These are phyloP conservation scores for Anagyrus pseudococci DNA, from an alignment of 2,888 invertebrate genomes.

Conservation along the genomic window DNA sequence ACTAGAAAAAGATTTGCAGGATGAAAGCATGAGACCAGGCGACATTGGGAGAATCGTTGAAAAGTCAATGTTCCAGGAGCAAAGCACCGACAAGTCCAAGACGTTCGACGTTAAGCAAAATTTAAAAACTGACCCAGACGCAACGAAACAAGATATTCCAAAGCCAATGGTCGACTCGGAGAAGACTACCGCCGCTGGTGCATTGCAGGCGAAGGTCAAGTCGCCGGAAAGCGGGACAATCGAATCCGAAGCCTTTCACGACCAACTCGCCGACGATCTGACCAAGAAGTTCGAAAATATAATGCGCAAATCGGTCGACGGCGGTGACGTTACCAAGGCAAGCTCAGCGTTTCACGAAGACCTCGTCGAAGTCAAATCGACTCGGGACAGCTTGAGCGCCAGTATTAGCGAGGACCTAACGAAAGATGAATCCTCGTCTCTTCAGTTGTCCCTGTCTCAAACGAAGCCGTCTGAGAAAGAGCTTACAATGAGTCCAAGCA, in stretches of 20 bases:
- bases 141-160: not conserved
- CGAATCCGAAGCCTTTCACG: constrained; percentile 48
- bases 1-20: constrained; percentile 47
- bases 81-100: constrained; percentile 43
- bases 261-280: constrained; percentile 53
- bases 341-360: constrained; percentile 43
- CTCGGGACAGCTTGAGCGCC: constrained; percentile 50
- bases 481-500: constrained; percentile 55
- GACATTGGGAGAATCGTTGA: constrained; percentile 42
- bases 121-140: constrained; percentile 28
- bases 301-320: constrained; percentile 41
- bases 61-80: constrained; percentile 43
- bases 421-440: constrained; percentile 54
- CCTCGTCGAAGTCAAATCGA: constrained; percentile 44
- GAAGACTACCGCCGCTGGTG: not conserved
- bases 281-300: constrained; percentile 53
- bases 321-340: constrained; percentile 26
- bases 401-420: constrained; percentile 52
- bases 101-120: constrained; percentile 42
- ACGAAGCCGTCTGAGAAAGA: constrained; percentile 49
- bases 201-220: constrained; percentile 22
- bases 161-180: not conserved
- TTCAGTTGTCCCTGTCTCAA: constrained; percentile 48
- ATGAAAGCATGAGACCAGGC: constrained; percentile 32
- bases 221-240: constrained; percentile 28